These are phyloP conservation scores for Typhlomys cinereus DNA, from an alignment of 2,113 vertebrate species.

Conservation along the genomic window DNA sequence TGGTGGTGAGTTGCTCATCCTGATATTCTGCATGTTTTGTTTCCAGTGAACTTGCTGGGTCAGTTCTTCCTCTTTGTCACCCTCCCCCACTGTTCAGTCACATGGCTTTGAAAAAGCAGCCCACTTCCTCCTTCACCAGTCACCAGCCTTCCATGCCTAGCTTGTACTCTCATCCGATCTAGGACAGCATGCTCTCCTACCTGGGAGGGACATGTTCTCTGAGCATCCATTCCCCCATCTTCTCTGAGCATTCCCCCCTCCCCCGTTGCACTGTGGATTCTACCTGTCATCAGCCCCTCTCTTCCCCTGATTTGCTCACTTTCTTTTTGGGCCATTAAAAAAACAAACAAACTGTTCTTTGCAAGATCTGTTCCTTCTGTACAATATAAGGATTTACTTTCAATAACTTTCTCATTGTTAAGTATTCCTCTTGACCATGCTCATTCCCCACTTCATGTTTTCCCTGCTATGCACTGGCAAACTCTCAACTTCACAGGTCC, in stretches of 20 bases:
- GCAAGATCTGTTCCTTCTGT: neutral
- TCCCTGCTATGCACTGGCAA: neutral
- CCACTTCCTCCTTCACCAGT: slow-evolving; percentile 3
- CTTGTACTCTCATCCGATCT: neutral
- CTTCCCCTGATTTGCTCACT: neutral
- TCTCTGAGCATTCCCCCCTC: too few relatives aligned
- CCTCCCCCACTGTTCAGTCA: neutral
- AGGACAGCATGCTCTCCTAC: neutral
- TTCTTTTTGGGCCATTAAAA: neutral
- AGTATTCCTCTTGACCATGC: neutral
- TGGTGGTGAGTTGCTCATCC: neutral
- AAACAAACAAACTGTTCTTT: neutral
- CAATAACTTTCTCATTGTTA: neutral
- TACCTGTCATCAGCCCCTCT: neutral
- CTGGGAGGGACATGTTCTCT: too few relatives aligned
- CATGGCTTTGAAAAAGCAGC: neutral
- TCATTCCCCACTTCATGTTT: neutral
- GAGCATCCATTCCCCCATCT: too few relatives aligned
- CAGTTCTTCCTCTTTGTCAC: neutral
- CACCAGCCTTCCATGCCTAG: neutral
- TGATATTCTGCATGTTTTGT: neutral
- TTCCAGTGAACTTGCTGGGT: neutral
- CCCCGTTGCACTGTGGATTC: neutral
- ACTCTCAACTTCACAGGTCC: neutral
- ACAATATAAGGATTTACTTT: neutral